Evolutionary conservation across 2,888 invertebrate species (phyloP), one percentile per base, ranked within the genome.

Genomic region (Apodemia zela): DNA sequence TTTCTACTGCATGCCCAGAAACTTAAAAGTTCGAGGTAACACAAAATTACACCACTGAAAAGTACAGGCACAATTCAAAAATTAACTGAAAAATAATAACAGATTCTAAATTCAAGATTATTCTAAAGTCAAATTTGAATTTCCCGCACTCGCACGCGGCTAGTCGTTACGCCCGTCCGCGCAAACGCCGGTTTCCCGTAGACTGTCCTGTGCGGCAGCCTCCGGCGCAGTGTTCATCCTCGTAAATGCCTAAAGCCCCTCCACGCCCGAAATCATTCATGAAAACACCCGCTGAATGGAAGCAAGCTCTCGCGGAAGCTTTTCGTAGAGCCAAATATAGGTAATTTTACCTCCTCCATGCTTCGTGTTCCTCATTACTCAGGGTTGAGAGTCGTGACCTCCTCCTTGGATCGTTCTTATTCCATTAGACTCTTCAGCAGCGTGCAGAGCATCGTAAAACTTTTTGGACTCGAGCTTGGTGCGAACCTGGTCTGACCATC

Each of bases 1-100:
- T 89, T 71, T 74, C 42, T 82, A 88, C 80, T 81, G 82, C 89
- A 90, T 90, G 79, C 87, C 88, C 74, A 72, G 70, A 68, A 68
- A 72, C 64, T 69, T 70, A 69, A 70, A 75, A 73, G 73, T 74
- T 75, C 74, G 72, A 71, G 73, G 67, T 67, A 70, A 69, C 82
- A 85, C 81, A 75, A 66, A 82, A 79, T 78, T 74, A 69, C 63
- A 69, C 78, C 78, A 74, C 75, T 83, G 80, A 74, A 75, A 67
- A 78, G 76, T 79, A 63, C 75, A 78, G 70, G 61, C 82, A 83
- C 80, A 66, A 29, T 66, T 67, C 64, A 60, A 38, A 64, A 60
- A 72, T 42, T 70, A 60, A 67, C 66, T 70, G 65, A 71, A 70
- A 68, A 68, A 64, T 69, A 58, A 66, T 49, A 64, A 68, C 73